phyloP scores from a whole-genome alignment of 2,797 vertebrate genomes.

The Thunnus albacares region DNA sequence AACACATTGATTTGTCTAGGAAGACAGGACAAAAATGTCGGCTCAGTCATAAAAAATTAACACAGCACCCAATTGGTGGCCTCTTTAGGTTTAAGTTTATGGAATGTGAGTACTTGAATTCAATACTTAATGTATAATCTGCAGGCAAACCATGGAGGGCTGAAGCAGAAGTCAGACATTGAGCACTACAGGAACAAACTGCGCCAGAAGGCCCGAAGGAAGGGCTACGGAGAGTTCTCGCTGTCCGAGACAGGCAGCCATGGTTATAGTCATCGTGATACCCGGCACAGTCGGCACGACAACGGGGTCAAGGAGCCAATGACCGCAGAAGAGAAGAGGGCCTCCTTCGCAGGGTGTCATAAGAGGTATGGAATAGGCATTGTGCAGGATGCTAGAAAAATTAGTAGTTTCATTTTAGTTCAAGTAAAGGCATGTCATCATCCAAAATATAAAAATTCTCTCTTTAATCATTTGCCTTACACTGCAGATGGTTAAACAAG shows the following conservation, averaged over 20 bases:
- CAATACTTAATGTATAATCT: constrained; percentile 9
- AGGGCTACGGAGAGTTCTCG: constrained; percentile 95
- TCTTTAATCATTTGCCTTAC: neutral
- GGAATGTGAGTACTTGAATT: neutral
- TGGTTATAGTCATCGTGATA: constrained; percentile 79
- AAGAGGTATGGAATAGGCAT: constrained; percentile 67
- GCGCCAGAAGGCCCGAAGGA: constrained; percentile 95
- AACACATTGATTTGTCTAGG: neutral
- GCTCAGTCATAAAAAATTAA: neutral
- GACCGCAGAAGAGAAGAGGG: constrained; percentile 84
- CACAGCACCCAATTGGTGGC: neutral
- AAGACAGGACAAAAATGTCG: neutral
- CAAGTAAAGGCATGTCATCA: neutral
- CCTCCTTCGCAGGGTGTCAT: constrained; percentile 83
- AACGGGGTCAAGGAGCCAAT: constrained; percentile 76
- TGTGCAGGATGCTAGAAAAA: neutral
- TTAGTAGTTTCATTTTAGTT: neutral
- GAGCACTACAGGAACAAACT: constrained; percentile 99
- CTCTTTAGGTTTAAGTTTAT: neutral
- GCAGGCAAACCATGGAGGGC: constrained; percentile 92
- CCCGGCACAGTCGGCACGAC: constrained; percentile 71
- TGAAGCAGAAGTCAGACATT: constrained; percentile 98
- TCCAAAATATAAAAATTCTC: neutral
- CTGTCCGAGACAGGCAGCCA: constrained; percentile 86
- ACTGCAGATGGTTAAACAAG: neutral